phyloP scores from a whole-genome alignment of 1,140 invertebrate species.

The Zaprionus taronus region DNA sequence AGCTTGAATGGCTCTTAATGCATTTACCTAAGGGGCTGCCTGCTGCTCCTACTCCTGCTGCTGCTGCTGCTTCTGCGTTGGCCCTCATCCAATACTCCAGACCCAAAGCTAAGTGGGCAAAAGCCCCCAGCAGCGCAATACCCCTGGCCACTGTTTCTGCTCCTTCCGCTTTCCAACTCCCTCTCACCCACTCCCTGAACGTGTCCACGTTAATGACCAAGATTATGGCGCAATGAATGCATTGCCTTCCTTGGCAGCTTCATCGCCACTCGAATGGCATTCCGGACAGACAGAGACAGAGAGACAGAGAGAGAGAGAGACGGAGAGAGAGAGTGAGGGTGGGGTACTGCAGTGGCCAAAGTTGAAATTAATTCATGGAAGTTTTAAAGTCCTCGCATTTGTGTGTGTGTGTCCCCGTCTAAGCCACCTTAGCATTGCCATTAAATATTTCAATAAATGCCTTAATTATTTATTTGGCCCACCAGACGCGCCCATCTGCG shows the following conservation, averaged over 20 bases:
- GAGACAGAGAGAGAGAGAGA: neutral
- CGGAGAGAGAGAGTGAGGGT: neutral
- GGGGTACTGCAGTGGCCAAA: constrained; percentile 48
- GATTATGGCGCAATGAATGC: constrained; percentile 81
- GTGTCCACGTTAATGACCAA: constrained; percentile 74
- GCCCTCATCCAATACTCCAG: constrained; percentile 62
- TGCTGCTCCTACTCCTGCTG: constrained; percentile 7
- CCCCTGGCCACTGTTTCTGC: neutral
- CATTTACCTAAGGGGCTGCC: constrained; percentile 55
- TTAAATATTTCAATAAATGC: constrained; percentile 68
- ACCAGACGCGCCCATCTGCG: constrained; percentile 92
- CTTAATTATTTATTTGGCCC: constrained; percentile 66
- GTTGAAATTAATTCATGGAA: constrained; percentile 68
- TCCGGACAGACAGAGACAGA: constrained; percentile 44
- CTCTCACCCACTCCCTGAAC: constrained; percentile 1
- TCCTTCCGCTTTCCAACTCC: neutral
- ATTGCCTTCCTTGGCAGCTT: constrained; percentile 57
- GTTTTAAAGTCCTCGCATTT: constrained; percentile 45
- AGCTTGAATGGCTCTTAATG: constrained; percentile 79
- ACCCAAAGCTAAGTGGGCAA: constrained; percentile 42
- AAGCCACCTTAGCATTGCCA: constrained; percentile 40
- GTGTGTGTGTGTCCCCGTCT: neutral
- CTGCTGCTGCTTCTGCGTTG: constrained; percentile 28
- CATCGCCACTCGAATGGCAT: constrained; percentile 40
- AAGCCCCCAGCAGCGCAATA: neutral